Evolutionary conservation across 53 echinoderm and acorn worm species (phyloP), one percentile per base, ranked within the genome.

Genomic region (Stichopus horrens): DNA sequence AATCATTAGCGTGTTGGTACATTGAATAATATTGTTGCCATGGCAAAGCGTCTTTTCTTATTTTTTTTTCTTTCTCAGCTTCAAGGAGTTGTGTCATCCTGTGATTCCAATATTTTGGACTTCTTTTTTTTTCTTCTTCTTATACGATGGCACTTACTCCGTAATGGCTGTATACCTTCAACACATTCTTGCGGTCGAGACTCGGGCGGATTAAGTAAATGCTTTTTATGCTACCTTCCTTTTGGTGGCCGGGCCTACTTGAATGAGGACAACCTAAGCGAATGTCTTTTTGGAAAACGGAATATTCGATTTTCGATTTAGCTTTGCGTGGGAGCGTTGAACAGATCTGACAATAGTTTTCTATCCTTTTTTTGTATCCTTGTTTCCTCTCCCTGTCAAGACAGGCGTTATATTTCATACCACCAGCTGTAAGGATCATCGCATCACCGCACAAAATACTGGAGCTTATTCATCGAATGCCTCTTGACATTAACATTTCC

Each of bases 241-340:
- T 22, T 4, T 4, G 37, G 37, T 37, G 37, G 37, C 37, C 37
- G 37, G 37, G 37, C 37, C 37, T 37, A 2, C 52, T 75, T 9
- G 23, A 74, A 20, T 6, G 23, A 13, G 23, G 75, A 7, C 13
- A 23, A 8, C 75, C 21, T n/a, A 37, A 37, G 75, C 23, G 52
- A 21, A 74, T 74, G 19, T 13, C 7, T 74, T 23, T 37, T 37
- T 75, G 75, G 37, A 37, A 37, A 37, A 37, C 37, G 37, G 37
- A 8, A 52, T 79, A 4, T 79, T 79, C 79, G 79, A 79, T 79
- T 79, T 79, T 79, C 79, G 16, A 79, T 79, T 79, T 79, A 55
- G 52, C 79, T 79, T 79, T 79, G 79, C 53, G 18, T 53, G 52
- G 8, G 53, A 54, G 79, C 54, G 18, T 16, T 53, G 79, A n/a